Conservation (phyloP, 1,140 invertebrate genomes). For the Anoplophora glabripennis region DNA sequence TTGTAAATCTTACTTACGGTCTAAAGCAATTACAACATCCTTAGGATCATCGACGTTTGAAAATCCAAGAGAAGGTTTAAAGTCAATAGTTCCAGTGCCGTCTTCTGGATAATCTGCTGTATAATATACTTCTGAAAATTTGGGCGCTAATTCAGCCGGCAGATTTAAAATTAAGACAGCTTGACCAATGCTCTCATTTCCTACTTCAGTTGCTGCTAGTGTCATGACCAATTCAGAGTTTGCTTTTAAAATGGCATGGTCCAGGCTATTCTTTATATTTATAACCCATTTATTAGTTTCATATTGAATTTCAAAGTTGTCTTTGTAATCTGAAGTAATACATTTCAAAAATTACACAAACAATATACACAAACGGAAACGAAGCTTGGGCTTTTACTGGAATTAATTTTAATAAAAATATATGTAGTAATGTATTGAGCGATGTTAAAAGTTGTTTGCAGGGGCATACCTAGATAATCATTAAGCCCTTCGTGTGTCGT, state of each 20-base stretch:
- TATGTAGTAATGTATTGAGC: background rate
- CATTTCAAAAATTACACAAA: background rate
- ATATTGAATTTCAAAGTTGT: constrained; percentile 11
- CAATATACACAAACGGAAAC: background rate
- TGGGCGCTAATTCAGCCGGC: background rate
- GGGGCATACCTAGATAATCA: background rate
- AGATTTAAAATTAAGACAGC: constrained; percentile 20
- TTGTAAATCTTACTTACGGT: no score
- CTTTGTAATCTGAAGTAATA: constrained; percentile 5
- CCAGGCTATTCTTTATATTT: constrained; percentile 2
- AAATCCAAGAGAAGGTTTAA: constrained; percentile 3
- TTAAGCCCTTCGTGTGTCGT: background rate
- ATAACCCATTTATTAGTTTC: constrained; percentile 13
- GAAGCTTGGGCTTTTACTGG: background rate
- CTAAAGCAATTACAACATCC: no score
- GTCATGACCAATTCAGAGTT: constrained; percentile 10
- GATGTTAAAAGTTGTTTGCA: background rate
- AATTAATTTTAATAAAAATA: background rate
- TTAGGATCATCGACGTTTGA: no score
- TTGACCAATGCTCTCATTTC: background rate
- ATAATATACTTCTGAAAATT: constrained; percentile 16
- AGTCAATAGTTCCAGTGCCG: background rate
- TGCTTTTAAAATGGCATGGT: background rate
- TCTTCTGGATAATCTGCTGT: constrained; percentile 4
- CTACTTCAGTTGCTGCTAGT: constrained; percentile 15